Base-by-base conservation (phyloP, 2,888 invertebrate species). In the Zygothrica quintamaculata region DNA sequence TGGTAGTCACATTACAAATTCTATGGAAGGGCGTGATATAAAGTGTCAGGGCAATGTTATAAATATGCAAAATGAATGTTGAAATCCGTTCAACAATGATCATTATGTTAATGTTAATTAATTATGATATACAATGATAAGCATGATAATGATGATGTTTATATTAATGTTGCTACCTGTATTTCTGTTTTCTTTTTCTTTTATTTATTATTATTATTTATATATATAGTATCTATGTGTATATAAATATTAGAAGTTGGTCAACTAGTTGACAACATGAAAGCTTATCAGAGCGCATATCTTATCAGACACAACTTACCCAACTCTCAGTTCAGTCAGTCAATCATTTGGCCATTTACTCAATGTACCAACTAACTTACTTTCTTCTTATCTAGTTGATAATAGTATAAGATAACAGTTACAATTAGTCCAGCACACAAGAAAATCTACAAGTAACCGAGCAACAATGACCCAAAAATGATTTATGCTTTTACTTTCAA, bases 381-480 rank as follows among this genome's bases (percentile, higher is more conserved):
- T 33, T 37, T 29, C 34, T 25, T 22, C 13, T 61, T 73, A 51
- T 70, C 61, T 61, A 11, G 11, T 33, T 33, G 18, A 22, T 33
- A 48, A 59, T 46, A n/a, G n/a, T n/a, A 50, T 46, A 33, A 46
- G 39, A 34, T 47, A 52, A 12, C 36, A 44, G n/a, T 37, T 33
- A 34, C 42, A 70, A 74, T 68, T 57, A 62, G 74, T 46, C 62
- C 69, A 51, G 50, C 55, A 29, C 15, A 48, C 70, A 58, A 34
- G 47, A 31, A 64, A 22, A n/a, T n/a, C n/a, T 18, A 44, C 70
- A 64, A 34, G 47, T 34, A 64, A 37, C 43, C 33, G 70, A 65
- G 71, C 65, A 73, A 70, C 72, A 65, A 65, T 73, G 72, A 75
- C 72, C 75, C 75, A 73, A 48, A 73, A 22, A 74, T 70, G 71